Base-by-base conservation (phyloP, 2,888 invertebrate species). In the Gandaritis pyraliata region DNA sequence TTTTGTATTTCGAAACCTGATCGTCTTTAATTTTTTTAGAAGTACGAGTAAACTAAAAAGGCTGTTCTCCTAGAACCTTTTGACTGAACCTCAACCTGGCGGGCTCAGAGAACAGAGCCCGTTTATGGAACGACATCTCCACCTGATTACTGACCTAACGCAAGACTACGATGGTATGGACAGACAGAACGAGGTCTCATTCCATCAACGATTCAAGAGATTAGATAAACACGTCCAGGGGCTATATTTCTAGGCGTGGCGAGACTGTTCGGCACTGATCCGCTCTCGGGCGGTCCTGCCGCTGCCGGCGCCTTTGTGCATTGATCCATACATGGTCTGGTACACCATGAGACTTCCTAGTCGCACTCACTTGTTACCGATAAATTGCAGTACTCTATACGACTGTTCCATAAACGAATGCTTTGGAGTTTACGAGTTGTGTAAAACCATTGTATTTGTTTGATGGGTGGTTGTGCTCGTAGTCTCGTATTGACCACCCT, bases 271-370 rank as follows among this genome's bases (percentile, higher is more conserved):
- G 52, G 68, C 49, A 61, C 69, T 71, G 74, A 75, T 76, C 76
- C 66, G 68, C 76, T 79, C 77, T 77, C 64, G 70, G 80, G 77
- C 71, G 72, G 71, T 53, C 67, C 69, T 73, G 80, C 30, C 48
- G 48, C 43, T 43, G 48, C 83, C 88, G 90, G 88, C 80, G 77
- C 78, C 85, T 88, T 88, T 90, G 88, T 85, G 85, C 82, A 86
- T 88, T 88, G 88, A 88, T 88, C 90, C 87, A 77, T 85, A 87
- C 82, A 86, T 79, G 87, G 88, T 73, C 72, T 66, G 76, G 72
- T 76, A 81, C 80, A 82, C 79, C 76, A 78, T 76, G 77, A 71
- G 80, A 80, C 86, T 85, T 81, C 82, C 82, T 82, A 69, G 64
- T 68, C 63, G 60, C 63, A 73, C 75, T 75, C 76, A 77, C 79